Evolutionary conservation across 2,888 invertebrate genomes (phyloP).

Genomic region (Seira musarum): DNA sequence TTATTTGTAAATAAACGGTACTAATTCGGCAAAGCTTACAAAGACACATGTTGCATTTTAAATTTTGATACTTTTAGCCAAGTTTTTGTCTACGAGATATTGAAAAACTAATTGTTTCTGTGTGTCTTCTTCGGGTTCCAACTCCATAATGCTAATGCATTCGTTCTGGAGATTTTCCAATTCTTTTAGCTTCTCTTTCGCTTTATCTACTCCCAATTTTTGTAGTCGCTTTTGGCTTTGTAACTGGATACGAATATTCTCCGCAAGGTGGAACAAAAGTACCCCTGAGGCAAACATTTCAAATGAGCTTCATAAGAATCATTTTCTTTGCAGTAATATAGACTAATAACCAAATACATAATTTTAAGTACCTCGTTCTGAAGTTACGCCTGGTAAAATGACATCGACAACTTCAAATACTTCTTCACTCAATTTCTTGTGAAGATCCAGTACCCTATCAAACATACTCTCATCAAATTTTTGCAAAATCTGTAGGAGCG

Average conservation of each 20-base stretch:
- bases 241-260: slow-evolving; percentile 31
- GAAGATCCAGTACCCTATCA: slow-evolving; percentile 27
- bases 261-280: slow-evolving; percentile 43
- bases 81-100: slow-evolving; percentile 15
- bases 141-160: slow-evolving; percentile 43
- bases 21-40: too few species aligned
- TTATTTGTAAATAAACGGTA: too few species aligned
- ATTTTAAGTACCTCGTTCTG: slow-evolving; percentile 42
- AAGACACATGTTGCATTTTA: too few species aligned
- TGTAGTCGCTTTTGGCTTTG: not conserved
- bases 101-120: slow-evolving; percentile 38
- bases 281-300: slow-evolving; percentile 29
- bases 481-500: slow-evolving; percentile 30
- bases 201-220: not conserved
- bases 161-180: slow-evolving; percentile 34
- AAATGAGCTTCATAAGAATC: too few species aligned
- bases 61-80: too few species aligned
- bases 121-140: slow-evolving; percentile 44
- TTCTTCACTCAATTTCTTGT: slow-evolving; percentile 36
- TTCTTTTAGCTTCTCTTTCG: slow-evolving; percentile 9
- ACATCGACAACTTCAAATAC: slow-evolving; percentile 37
- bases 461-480: slow-evolving; percentile 35
- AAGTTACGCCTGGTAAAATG: slow-evolving; percentile 46
- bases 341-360: too few species aligned
- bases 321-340: not conserved